Evolutionary conservation across 2,113 vertebrate species (phyloP), one percentile per base, ranked within the genome.

Genomic region (Dinomys branickii): DNA sequence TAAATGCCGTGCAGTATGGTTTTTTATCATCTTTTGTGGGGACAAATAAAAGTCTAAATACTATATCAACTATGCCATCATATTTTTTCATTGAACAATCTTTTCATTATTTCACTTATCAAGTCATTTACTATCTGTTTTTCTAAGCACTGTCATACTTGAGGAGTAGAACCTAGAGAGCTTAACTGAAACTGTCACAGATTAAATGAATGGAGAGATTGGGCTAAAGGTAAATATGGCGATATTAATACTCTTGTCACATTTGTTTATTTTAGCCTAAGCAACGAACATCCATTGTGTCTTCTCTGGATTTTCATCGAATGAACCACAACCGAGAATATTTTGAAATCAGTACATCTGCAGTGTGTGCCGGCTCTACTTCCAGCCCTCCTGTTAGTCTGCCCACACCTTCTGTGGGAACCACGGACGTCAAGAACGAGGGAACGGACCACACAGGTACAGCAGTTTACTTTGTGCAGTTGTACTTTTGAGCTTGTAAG

Each of bases 251-350:
- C 12, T 94, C 20, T 95, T 7, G 6, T 92, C 67, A 8, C 7
- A 16, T 67, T 94, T 73, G 96, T 98, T 97, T 98, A 69, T 97
- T 98, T 67, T 97, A 99, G 99, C 99, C 99, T 47, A 99, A 99
- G 96, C 99, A 99, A 97, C 99, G 99, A 33, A 99, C 99, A 63
- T 99, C 99, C 58, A 98, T 99, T 98, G 99, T 99, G n/a, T 99
- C 99, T 20, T 99, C 99, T 93, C 98, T 99, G 99, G 99, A 99
- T 94, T 99, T 99, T 97, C 99, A 99, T 93, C 99, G 99, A 98
- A 98, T 99, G 94, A 99, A 99, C 98, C 99, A 99, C 97, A 99
- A 99, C 98, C 99, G 99, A 90, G 99, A 99, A 96, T 99, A 99
- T 85, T 99, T 99, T 17, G 99, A 99, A 98, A 99, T 99, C 98